Percentiles rank a stretch among this genome's conserved stretches.
phyloP scores from a whole-genome alignment of 2,797 vertebrate species.

The Enteromius argenteus region DNA sequence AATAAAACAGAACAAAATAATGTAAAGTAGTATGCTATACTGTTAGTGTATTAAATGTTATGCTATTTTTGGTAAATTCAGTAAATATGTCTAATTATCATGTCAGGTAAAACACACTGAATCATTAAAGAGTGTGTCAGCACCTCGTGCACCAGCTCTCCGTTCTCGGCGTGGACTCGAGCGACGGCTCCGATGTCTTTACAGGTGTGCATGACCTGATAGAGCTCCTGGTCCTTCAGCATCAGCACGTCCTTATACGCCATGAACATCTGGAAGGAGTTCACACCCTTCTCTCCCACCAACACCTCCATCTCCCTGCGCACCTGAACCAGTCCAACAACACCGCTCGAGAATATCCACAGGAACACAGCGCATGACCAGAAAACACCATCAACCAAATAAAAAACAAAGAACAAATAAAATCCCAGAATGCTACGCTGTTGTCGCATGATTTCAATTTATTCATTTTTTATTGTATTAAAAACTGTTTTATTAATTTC shows the following conservation, averaged over 20 bases:
- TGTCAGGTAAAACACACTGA: not conserved
- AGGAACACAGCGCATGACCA: not conserved
- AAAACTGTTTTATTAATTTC: too few species aligned
- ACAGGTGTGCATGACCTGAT: conserved; percentile 90
- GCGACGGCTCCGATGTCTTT: conserved; percentile 92
- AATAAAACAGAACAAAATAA: too few species aligned
- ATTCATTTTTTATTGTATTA: too few species aligned
- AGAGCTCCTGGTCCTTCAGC: conserved; percentile 94
- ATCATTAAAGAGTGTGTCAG: not conserved
- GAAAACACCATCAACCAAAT: not conserved
- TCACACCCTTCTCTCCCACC: conserved; percentile 93
- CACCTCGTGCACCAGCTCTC: conserved; percentile 94
- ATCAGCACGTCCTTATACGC: conserved; percentile 95
- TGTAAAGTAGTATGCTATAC: not conserved
- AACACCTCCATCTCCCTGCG: conserved; percentile 91
- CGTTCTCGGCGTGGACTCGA: conserved; percentile 93
- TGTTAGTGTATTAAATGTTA: not conserved
- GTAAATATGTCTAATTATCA: not conserved
- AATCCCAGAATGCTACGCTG: not conserved
- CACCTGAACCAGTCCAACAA: conserved; percentile 76
- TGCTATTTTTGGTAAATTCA: not conserved
- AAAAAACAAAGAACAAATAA: not conserved
- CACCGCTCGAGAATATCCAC: too few species aligned
- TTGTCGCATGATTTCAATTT: not conserved
- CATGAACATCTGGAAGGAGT: conserved; percentile 99